Conservation (phyloP, 2,888 invertebrate species). For the Lithophane socia region DNA sequence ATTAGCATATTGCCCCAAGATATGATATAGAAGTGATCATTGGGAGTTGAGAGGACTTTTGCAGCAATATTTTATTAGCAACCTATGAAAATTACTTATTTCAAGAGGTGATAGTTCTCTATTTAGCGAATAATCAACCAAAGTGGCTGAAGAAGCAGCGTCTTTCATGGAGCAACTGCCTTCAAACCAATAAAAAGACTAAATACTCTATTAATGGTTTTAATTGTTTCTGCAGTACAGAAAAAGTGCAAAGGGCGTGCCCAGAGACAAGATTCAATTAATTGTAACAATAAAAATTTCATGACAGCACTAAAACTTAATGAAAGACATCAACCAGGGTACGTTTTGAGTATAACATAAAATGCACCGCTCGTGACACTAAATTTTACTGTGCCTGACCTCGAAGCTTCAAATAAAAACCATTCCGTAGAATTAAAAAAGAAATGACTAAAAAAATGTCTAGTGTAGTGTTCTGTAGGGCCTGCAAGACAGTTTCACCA, state of each 20-base stretch:
- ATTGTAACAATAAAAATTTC: constrained; percentile 41
- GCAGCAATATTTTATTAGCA: neutral
- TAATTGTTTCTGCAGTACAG: neutral
- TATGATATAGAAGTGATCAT: neutral
- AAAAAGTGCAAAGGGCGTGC: constrained; percentile 4
- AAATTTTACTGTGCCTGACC: neutral
- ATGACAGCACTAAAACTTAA: constrained; percentile 39
- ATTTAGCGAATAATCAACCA: neutral
- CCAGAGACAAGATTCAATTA: constrained; percentile 25
- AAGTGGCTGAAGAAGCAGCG: neutral
- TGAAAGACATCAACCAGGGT: constrained; percentile 17
- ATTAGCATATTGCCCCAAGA: neutral
- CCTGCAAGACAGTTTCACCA: neutral
- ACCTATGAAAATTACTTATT: neutral
- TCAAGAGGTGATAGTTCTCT: neutral
- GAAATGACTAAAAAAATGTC: too few relatives aligned
- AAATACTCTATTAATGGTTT: neutral
- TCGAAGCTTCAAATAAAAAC: neutral
- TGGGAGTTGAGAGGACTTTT: neutral
- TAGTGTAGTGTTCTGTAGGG: neutral
- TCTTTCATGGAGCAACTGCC: neutral
- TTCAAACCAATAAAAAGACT: neutral
- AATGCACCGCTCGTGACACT: constrained; percentile 1
- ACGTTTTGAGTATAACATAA: constrained; percentile 10
- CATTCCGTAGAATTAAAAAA: neutral